A percentile compares a stretch with the other conserved stretches of the same genome.
phyloP scores from a whole-genome alignment of 2,888 invertebrate genomes.

The Liopterus haemorrhoidalis region DNA sequence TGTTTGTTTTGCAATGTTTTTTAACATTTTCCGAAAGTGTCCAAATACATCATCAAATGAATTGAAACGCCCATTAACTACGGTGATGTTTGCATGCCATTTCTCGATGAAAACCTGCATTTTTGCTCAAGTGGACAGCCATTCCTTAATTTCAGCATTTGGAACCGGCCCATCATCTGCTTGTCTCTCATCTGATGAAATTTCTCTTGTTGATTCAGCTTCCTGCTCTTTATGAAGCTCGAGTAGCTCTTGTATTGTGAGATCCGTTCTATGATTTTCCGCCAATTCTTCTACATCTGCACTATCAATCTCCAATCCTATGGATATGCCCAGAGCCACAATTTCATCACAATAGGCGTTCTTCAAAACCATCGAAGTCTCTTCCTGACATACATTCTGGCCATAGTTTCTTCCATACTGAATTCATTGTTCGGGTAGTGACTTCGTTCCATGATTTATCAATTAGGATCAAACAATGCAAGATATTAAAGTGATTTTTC shows the following conservation, averaged over 20 bases:
- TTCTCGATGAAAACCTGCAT: slow-evolving; percentile 8
- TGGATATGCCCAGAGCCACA: neutral
- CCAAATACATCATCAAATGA: too few species aligned
- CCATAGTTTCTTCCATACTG: neutral
- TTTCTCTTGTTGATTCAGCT: slow-evolving; percentile 5
- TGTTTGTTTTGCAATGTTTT: too few species aligned
- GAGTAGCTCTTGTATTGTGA: slow-evolving; percentile 6
- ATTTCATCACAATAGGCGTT: too few species aligned
- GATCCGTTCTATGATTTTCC: neutral
- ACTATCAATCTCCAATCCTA: neutral
- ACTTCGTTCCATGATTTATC: too few species aligned
- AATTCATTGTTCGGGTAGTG: too few species aligned
- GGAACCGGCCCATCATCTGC: slow-evolving; percentile 6
- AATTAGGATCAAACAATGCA: too few species aligned
- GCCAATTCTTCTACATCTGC: neutral
- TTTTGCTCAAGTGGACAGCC: slow-evolving; percentile 7
- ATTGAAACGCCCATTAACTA: too few species aligned
- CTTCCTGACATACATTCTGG: neutral
- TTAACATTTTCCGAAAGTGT: too few species aligned
- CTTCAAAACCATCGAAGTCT: neutral
- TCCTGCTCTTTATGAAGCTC: slow-evolving; percentile 3
- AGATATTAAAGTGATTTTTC: too few species aligned
- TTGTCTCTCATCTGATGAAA: neutral
- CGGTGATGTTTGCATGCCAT: too few species aligned
- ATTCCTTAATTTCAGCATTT: slow-evolving; percentile 7